These are phyloP conservation scores for Sebastes oblongus DNA, from an alignment of 2,797 vertebrate genomes.

Conservation along the genomic window DNA sequence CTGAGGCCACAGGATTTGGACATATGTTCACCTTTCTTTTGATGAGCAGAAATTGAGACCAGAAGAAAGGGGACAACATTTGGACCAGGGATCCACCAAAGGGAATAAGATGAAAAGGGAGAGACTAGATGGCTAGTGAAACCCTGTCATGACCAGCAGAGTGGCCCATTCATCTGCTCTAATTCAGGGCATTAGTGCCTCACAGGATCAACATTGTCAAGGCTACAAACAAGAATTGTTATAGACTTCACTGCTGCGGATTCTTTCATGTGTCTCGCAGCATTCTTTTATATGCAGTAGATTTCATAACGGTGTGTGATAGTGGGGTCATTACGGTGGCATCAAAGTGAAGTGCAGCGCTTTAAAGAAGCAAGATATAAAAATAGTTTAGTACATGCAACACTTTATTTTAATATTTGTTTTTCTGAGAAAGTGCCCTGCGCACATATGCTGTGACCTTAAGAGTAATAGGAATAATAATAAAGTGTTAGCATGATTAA, in stretches of 20 bases:
- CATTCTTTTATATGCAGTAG: constrained; percentile 66
- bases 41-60: constrained; percentile 94
- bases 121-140: constrained; percentile 84
- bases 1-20: constrained; percentile 82
- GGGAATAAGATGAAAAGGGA: constrained; percentile 95
- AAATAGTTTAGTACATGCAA: constrained; percentile 3
- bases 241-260: constrained; percentile 66
- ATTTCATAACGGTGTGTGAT: constrained; percentile 61
- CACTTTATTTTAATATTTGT: constrained; percentile 36
- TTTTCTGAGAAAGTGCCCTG: constrained; percentile 25
- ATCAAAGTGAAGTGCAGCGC: constrained; percentile 53
- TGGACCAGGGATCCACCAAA: constrained; percentile 88
- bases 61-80: constrained; percentile 86
- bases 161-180: constrained; percentile 87
- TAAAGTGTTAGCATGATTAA: constrained; percentile 81
- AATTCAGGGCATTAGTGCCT: constrained; percentile 86
- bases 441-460: constrained; percentile 49
- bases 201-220: constrained; percentile 83
- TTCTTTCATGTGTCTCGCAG: constrained; percentile 73
- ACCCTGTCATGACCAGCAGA: constrained; percentile 86
- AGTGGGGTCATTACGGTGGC: constrained; percentile 47
- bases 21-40: constrained; percentile 96
- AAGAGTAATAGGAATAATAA: constrained; percentile 67
- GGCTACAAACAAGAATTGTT: constrained; percentile 80
- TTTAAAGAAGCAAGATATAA: constrained; percentile 33